Conservation (phyloP, 1,140 invertebrate genomes). For the Lamellibrachia luymesi region DNA sequence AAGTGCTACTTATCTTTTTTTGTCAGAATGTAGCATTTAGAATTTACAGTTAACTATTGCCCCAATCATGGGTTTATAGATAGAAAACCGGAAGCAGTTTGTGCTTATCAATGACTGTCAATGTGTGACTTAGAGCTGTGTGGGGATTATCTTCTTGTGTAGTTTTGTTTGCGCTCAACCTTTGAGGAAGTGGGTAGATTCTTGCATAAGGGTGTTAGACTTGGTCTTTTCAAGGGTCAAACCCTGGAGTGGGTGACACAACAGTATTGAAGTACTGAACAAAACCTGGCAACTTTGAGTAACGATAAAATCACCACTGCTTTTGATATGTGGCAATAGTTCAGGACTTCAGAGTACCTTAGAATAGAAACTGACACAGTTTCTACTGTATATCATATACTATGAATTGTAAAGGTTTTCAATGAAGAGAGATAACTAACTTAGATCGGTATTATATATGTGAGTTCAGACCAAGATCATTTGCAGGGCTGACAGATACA, state of each 20-base stretch:
- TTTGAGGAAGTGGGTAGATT: neutral
- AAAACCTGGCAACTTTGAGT: neutral
- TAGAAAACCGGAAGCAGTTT: neutral
- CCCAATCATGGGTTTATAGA: neutral
- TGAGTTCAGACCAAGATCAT: neutral
- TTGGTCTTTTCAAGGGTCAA: neutral
- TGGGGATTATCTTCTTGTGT: neutral
- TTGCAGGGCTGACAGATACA: neutral
- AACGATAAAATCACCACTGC: neutral
- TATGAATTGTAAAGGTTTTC: neutral
- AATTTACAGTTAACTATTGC: neutral
- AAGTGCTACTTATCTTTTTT: neutral
- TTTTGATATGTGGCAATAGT: neutral
- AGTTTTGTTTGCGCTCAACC: neutral
- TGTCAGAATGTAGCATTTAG: neutral
- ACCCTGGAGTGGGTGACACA: neutral
- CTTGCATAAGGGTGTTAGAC: neutral
- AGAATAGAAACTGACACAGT: neutral
- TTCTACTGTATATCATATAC: neutral
- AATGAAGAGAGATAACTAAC: neutral
- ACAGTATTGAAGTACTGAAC: neutral
- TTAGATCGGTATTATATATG: neutral
- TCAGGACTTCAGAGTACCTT: neutral
- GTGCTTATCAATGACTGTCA: neutral
- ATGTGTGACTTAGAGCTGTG: neutral